A percentile compares a stretch with the other conserved stretches of the same genome.
These are phyloP conservation scores for Lanius ludovicianus DNA, from an alignment of 2,113 vertebrate genomes.

Conservation along the genomic window DNA sequence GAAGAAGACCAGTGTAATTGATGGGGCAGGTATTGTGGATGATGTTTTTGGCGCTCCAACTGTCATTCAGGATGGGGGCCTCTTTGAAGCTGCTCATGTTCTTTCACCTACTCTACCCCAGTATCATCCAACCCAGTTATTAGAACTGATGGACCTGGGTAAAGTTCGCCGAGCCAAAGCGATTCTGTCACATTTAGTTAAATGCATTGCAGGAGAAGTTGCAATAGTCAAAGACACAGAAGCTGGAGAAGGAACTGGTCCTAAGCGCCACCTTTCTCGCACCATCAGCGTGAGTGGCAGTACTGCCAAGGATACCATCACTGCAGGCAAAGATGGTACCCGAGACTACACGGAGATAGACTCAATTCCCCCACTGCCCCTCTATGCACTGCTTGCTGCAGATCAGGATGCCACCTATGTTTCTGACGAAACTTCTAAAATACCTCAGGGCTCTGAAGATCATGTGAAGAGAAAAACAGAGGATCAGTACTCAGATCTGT, in stretches of 20 bases:
- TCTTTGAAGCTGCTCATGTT: conserved; percentile 96
- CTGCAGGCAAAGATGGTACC: conserved; percentile 92
- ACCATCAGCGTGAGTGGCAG: conserved; percentile 98
- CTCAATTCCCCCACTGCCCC: conserved; percentile 92
- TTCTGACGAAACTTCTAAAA: conserved; percentile 83
- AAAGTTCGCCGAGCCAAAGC: conserved; percentile 95
- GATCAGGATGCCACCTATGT: conserved; percentile 89
- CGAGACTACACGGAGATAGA: conserved; percentile 98
- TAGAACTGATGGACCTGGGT: conserved; percentile 97
- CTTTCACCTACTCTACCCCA: conserved; percentile 96
- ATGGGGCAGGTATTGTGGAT: conserved; percentile 82
- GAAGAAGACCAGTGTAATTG: conserved; percentile 85
- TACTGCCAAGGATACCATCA: conserved; percentile 95
- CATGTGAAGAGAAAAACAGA: conserved; percentile 76
- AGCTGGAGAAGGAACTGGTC: conserved; percentile 85
- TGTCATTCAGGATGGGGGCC: conserved; percentile 92
- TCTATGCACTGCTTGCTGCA: conserved; percentile 90
- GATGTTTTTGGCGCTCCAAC: conserved; percentile 90
- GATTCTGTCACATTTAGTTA: conserved; percentile 95
- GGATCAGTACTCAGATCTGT: conserved; percentile 93
- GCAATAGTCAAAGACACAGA: conserved; percentile 93
- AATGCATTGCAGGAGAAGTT: conserved; percentile 97
- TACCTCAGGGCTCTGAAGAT: conserved; percentile 75
- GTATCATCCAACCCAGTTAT: conserved; percentile 94
- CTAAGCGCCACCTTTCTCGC: conserved; percentile 91